phyloP scores from a whole-genome alignment of 2,888 invertebrate species.

The Marronus borbonicus region DNA sequence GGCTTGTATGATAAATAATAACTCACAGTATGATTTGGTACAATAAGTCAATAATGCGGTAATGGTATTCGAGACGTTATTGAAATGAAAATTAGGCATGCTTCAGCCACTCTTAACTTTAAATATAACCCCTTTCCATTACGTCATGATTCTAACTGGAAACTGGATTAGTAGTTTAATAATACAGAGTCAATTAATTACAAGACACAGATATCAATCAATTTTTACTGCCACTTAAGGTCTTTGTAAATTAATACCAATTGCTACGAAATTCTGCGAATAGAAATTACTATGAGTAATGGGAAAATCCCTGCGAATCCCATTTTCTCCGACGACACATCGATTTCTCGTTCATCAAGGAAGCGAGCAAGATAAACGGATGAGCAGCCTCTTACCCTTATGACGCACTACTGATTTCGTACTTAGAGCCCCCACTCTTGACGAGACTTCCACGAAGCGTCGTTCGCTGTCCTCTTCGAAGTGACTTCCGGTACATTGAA shows the following conservation, averaged over 20 bases:
- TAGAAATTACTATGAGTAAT: conserved; percentile 20
- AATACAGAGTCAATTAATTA: too few relatives aligned
- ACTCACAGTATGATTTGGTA: too few relatives aligned
- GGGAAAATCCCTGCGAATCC: background rate
- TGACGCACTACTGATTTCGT: conserved; percentile 27
- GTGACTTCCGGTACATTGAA: conserved; percentile 39
- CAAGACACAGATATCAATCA: too few relatives aligned
- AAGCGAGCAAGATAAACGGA: background rate
- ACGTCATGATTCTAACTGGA: too few relatives aligned
- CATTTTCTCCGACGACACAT: background rate
- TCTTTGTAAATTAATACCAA: background rate
- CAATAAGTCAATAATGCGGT: too few relatives aligned
- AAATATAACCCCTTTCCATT: too few relatives aligned
- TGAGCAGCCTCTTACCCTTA: conserved; percentile 15
- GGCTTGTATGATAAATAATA: too few relatives aligned
- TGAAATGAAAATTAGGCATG: too few relatives aligned
- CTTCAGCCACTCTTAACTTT: too few relatives aligned
- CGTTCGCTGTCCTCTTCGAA: conserved; percentile 22
- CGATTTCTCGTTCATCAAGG: conserved; percentile 4
- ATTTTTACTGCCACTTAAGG: too few relatives aligned
- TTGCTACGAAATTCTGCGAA: background rate
- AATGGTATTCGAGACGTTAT: too few relatives aligned
- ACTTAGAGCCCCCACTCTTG: background rate
- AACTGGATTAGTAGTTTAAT: too few relatives aligned
- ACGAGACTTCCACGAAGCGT: conserved; percentile 3